These are phyloP conservation scores for Zoanthus sociatus DNA, from an alignment of 92 coral and sea anemone species.

Conservation along the genomic window DNA sequence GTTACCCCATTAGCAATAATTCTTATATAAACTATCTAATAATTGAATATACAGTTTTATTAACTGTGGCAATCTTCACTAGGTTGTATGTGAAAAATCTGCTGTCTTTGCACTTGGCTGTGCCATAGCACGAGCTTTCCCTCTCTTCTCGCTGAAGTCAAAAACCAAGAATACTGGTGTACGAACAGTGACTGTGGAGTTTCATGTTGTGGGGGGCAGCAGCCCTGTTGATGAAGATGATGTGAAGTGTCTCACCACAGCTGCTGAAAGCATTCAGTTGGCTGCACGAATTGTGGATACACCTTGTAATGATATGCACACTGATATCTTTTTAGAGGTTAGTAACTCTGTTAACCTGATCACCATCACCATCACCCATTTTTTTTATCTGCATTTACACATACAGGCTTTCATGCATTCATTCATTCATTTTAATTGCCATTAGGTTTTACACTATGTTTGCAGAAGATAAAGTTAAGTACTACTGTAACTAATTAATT, in stretches of 20 bases:
- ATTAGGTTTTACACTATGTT: too few species aligned
- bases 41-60: neutral
- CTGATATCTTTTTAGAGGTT: slow-evolving; percentile 92
- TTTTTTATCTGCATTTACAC: neutral
- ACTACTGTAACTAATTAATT: too few species aligned
- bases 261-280: slow-evolving; percentile 93
- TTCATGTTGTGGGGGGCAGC: slow-evolving; percentile 78
- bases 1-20: too few species aligned
- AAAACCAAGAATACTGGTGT: slow-evolving; percentile 35
- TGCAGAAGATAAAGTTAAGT: too few species aligned
- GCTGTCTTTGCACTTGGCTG: slow-evolving; percentile 92
- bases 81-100: slow-evolving; percentile 94
- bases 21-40: neutral
- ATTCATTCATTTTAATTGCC: too few species aligned
- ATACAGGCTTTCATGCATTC: too few species aligned
- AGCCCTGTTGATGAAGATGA: slow-evolving; percentile 79
- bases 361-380: neutral
- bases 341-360: neutral
- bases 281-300: slow-evolving; percentile 91
- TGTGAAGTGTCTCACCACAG: slow-evolving; percentile 72
- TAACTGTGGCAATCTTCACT: neutral
- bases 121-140: slow-evolving; percentile 91
- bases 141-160: slow-evolving; percentile 80
- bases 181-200: slow-evolving; percentile 88
- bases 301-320: slow-evolving; percentile 96